Conservation (phyloP, 2,888 invertebrate species). For the Mactromeris polynyma region DNA sequence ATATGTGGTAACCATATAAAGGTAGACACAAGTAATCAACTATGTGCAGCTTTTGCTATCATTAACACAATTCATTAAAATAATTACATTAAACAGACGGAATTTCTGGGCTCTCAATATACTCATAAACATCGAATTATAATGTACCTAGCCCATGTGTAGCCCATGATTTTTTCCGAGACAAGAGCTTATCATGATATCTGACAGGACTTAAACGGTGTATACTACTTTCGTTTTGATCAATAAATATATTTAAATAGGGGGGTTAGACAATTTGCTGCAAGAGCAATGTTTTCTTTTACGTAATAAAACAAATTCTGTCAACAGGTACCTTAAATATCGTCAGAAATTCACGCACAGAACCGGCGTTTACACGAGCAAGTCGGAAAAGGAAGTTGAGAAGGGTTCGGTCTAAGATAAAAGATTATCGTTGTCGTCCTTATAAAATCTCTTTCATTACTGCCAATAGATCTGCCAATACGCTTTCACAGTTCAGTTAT, state of each 20-base stretch:
- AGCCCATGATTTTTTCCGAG: neutral
- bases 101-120: neutral
- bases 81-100: neutral
- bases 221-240: neutral
- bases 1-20: too few species aligned
- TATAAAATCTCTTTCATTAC: too few species aligned
- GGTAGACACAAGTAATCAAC: too few species aligned
- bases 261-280: neutral
- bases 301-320: neutral
- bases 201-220: neutral
- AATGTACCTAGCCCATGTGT: neutral
- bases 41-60: too few species aligned
- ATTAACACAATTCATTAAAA: neutral
- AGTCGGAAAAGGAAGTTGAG: conserved; percentile 22
- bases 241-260: neutral
- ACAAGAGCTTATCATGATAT: neutral
- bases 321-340: neutral
- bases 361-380: conserved; percentile 18
- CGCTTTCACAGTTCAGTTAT: too few species aligned
- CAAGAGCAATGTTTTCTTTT: neutral
- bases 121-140: neutral
- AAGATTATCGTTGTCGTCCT: conserved; percentile 12
- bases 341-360: neutral
- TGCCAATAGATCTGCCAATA: too few species aligned
- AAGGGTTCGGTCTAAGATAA: neutral